These are phyloP conservation scores for Morus bassanus DNA, from an alignment of 2,797 vertebrate species.

Conservation along the genomic window DNA sequence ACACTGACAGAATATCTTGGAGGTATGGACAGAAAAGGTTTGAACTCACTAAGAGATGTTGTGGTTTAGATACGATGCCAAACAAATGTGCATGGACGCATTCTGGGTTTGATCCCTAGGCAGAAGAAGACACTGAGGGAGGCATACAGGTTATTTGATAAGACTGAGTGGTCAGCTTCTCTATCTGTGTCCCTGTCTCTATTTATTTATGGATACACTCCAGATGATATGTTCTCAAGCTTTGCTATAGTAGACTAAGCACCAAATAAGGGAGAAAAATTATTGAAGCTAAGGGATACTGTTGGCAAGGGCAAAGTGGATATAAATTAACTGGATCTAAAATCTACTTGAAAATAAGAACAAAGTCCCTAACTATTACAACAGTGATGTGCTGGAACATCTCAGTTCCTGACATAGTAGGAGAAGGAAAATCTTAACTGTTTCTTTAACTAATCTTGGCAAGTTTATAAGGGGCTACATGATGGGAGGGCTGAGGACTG, in stretches of 20 bases:
- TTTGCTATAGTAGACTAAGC: background rate
- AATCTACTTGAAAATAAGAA: background rate
- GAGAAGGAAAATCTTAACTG: background rate
- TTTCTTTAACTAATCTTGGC: background rate
- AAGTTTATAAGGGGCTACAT: background rate
- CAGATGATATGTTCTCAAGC: accelerated
- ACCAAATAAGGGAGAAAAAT: background rate
- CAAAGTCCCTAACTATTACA: background rate
- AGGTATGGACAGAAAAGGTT: background rate
- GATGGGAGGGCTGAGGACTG: background rate
- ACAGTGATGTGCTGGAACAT: background rate
- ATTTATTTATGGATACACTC: background rate
- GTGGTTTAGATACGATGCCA: background rate
- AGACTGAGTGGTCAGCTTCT: background rate
- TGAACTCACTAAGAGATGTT: background rate
- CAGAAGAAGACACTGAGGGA: background rate
- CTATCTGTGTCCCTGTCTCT: background rate
- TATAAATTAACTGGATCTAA: background rate
- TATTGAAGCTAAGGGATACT: background rate
- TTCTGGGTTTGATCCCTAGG: background rate
- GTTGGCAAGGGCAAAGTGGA: background rate
- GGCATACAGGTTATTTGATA: background rate
- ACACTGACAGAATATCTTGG: background rate
- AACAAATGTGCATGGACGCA: background rate
- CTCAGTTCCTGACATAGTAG: background rate